Evolutionary conservation across 2,113 vertebrate species (phyloP).

Genomic region (Pagrus major): DNA sequence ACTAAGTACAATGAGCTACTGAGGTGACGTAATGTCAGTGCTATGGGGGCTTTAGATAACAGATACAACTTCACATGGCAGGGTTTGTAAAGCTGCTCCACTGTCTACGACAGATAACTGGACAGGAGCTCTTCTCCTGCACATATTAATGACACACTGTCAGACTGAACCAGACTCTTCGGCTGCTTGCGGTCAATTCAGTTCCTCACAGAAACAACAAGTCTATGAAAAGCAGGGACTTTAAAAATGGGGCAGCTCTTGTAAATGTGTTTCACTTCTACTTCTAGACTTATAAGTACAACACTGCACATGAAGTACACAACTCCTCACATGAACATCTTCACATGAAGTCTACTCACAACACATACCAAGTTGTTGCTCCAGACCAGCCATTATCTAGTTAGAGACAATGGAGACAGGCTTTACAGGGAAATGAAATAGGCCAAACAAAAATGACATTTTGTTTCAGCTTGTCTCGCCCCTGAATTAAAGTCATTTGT

Average conservation of each 20-base stretch:
- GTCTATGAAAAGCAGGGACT: neutral
- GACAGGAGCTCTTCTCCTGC: neutral
- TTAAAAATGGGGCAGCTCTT: neutral
- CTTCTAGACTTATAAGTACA: neutral
- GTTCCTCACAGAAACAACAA: too few relatives aligned
- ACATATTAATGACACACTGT: neutral
- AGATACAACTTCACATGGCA: neutral
- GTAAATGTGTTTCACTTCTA: neutral
- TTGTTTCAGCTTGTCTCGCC: neutral
- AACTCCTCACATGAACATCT: neutral
- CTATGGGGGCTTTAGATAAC: conserved; percentile 21
- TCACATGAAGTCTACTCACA: neutral
- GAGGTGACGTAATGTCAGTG: conserved; percentile 72
- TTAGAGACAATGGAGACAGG: conserved; percentile 12
- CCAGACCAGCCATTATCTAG: conserved; percentile 8
- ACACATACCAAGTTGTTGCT: conserved; percentile 1
- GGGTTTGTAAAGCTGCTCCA: neutral
- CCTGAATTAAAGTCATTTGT: neutral
- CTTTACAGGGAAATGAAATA: neutral
- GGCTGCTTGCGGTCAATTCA: neutral
- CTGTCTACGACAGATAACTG: neutral
- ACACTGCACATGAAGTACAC: neutral
- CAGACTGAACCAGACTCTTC: neutral
- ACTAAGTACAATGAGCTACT: conserved; percentile 42
- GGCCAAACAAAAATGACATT: neutral